These are phyloP conservation scores for Rhopalosiphum padi DNA, from an alignment of 1,140 invertebrate species.

Conservation along the genomic window DNA sequence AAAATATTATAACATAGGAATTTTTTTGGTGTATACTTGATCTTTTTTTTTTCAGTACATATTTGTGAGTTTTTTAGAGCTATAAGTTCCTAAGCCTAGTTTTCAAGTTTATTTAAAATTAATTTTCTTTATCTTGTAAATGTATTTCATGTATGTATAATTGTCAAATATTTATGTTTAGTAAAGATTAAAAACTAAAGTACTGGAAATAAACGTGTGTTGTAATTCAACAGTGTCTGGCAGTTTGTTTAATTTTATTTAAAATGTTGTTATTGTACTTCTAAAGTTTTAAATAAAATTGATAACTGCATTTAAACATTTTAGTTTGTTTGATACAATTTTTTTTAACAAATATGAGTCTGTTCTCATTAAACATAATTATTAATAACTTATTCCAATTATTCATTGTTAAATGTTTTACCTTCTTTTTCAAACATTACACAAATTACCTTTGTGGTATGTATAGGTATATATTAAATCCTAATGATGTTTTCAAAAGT, in stretches of 20 bases:
- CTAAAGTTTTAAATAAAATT: constrained; percentile 30
- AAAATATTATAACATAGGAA: background rate
- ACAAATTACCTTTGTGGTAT: too few relatives aligned
- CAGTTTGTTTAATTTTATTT: constrained; percentile 27
- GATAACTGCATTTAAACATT: background rate
- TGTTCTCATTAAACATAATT: background rate
- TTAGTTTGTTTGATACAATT: background rate
- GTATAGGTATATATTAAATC: too few relatives aligned
- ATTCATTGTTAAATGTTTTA: background rate
- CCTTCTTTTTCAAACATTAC: background rate
- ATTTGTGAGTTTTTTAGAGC: background rate
- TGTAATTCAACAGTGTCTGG: background rate
- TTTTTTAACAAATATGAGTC: background rate
- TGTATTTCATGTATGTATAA: background rate
- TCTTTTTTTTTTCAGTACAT: background rate
- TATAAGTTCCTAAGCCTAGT: background rate
- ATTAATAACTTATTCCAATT: background rate
- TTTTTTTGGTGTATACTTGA: background rate
- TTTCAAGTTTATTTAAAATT: background rate
- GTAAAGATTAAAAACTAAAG: background rate
- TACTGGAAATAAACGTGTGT: background rate
- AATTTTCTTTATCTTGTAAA: background rate
- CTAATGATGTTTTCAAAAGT: too few relatives aligned
- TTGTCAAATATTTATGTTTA: constrained; percentile 22
- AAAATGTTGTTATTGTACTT: constrained; percentile 24